Evolutionary conservation across 2,888 invertebrate genomes (phyloP), one percentile per base, ranked within the genome.

Genomic region (Slavum lentiscoides): DNA sequence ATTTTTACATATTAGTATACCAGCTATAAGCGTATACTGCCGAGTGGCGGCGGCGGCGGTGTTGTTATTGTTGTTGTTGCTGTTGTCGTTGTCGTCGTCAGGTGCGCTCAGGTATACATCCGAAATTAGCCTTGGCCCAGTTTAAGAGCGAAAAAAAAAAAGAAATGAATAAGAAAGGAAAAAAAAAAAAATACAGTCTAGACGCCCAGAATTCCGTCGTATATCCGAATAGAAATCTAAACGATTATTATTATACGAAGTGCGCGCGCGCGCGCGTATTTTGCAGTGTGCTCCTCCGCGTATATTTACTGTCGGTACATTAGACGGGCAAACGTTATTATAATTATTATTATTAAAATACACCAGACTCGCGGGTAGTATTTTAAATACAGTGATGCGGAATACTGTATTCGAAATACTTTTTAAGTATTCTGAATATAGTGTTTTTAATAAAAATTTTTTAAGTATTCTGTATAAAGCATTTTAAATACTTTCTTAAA

Each of bases 71-170:
- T n/a, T n/a, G n/a, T n/a, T n/a, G 30, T 4, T 30, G 30, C 30
- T 1, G 30, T 30, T 30, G n/a, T 30, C 4, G 30, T 30, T 37
- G 37, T 15, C 23, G 61, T 49, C 21, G 43, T n/a, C n/a, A n/a
- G n/a, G n/a, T n/a, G n/a, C n/a, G n/a, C n/a, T n/a, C n/a, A n/a
- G 58, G 30, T 30, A 30, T 75, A 53, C 37, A 58, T 21, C 61
- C 58, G 49, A 76, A 68, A 76, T 76, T 76, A 76, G 67, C 76
- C 68, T 76, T 76, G 64, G 68, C 68, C 76, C 68, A 61, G 49
- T 59, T 68, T 4, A 30, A 30, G 30, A 30, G 59, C 58, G 49
- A 39, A 21, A 43, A 21, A 43, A 49, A 49, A 3, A 49, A 21
- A 43, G 1, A 72, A 39, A 23, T 2, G 4, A 30, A 30, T 30